Evolutionary conservation across 1,140 invertebrate species (phyloP), one percentile per base, ranked within the genome.

Genomic region (Onthophagus taurus): DNA sequence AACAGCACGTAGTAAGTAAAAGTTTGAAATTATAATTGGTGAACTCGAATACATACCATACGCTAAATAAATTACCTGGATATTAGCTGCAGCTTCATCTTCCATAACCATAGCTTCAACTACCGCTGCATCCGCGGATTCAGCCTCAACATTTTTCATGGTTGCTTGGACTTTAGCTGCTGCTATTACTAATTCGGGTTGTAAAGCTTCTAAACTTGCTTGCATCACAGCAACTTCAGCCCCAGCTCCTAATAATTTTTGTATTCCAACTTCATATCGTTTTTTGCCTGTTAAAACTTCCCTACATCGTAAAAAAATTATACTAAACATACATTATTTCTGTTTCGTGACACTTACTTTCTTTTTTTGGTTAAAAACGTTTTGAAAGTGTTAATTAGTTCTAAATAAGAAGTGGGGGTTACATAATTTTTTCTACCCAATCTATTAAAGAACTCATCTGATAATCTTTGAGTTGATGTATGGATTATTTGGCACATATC

Each of bases 401-500:
- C 90, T 30, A 97, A 66, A 63, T 95, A 97, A 0, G 90, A 94
- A 0, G 90, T 94, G 0, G 92, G 91, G 0, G 93, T 96, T 0
- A 97, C 89, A 62, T 96, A 96, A 55, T 86, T 92, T 49, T 83
- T 75, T 42, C 91, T 71, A 24, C 76, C 76, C 21, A 85, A 59
- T 45, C 86, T 72, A 1, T 70, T 51, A n/a, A 77, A 72, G 65
- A 85, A 91, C 54, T 83, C 78, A 0, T 71, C 61, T 1, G 89
- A 87, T 16, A 95, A 66, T 19, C 70, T 61, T 59, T 89, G 77
- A 0, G 88, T 89, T 35, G 86, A 85, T 2, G 81, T 83, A 60
- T 97, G 92, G 64, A 96, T 95, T 23, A 75, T 76, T 72, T 95
- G 88, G 59, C 91, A 97, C 75, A 96, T 83, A 37, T 81, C 78